phyloP scores from a whole-genome alignment of 1,140 invertebrate species.

The Papilio machaon region DNA sequence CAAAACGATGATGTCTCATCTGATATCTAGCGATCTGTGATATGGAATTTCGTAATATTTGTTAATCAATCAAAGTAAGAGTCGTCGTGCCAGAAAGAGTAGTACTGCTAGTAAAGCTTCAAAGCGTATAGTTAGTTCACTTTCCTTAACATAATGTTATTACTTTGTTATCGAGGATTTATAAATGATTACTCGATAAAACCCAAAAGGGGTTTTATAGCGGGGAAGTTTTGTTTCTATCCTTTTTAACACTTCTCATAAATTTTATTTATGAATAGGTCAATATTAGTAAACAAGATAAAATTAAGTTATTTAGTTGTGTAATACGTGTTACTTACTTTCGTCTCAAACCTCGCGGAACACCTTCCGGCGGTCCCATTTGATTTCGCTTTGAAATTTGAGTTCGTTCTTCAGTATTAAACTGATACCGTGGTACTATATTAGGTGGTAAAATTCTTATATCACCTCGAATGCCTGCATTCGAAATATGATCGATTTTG shows the following conservation, averaged over 20 bases:
- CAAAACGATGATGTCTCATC: not conserved
- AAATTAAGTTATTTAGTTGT: not conserved
- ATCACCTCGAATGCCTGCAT: slow-evolving; percentile 60
- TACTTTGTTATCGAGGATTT: not conserved
- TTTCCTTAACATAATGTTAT: not conserved
- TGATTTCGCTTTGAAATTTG: slow-evolving; percentile 47
- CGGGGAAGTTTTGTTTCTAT: not conserved
- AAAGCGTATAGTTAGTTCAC: not conserved
- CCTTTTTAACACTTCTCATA: not conserved
- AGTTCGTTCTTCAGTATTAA: slow-evolving; percentile 47
- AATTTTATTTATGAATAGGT: too few species aligned
- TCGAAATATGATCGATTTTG: not conserved
- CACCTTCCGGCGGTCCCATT: slow-evolving; percentile 69
- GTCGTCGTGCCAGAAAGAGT: too few species aligned
- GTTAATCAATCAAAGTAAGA: too few species aligned
- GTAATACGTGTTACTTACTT: slow-evolving; percentile 50
- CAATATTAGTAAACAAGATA: not conserved
- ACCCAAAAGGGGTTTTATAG: not conserved
- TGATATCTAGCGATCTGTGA: not conserved
- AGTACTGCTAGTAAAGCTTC: too few species aligned
- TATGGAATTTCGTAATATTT: not conserved
- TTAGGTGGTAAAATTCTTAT: slow-evolving; percentile 47
- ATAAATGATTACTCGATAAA: not conserved
- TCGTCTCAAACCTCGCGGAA: slow-evolving; percentile 58
- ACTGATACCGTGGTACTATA: slow-evolving; percentile 64